Base-by-base conservation (phyloP, 2,113 vertebrate genomes). In the Planiliza haematocheilus region DNA sequence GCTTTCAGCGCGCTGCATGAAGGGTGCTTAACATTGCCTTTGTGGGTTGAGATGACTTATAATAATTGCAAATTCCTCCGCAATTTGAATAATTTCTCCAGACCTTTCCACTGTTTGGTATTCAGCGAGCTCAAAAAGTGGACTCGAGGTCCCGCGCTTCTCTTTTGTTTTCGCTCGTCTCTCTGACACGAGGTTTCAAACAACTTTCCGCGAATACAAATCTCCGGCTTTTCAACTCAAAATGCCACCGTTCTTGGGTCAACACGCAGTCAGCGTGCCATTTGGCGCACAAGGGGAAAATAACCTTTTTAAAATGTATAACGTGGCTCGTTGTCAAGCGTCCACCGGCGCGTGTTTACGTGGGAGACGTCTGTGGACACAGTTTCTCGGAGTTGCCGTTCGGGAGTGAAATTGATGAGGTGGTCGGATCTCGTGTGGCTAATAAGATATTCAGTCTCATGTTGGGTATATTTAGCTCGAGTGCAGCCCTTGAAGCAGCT, bases 81-180 rank as follows among this genome's bases (percentile, higher is more conserved):
- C 74, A 79, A 91, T 91, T 89, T 91, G 88, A 92, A 91, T 92
- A 93, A 90, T 90, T 87, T 85, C 69, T 68, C 49, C 46, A 85
- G 83, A 87, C 80, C 87, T 85, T 88, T 88, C 81, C 70, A 52
- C 53, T 71, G 64, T 85, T 88, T 76, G 81, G 73, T 82, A 79
- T 89, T 63, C 65, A 38, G 68, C 5, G 83, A 69, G 74, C 59
- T 70, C 82, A 77, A 82, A 74, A 82, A 85, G 82, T 74, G 68
- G 70, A 83, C 87, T 73, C 55, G 62, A 81, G 84, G 83, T 83
- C 69, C 55, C 41, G 42, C 9, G 50, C 75, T 77, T 71, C 36
- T 58, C 68, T 85, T n/a, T 84, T 85, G 77, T 85, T 86, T 81
- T 77, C 64, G 38, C 85, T 83, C 74, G 80, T 79, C 51, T 46